Conservation (phyloP, 2,888 invertebrate genomes). For the Dynastes maya region DNA sequence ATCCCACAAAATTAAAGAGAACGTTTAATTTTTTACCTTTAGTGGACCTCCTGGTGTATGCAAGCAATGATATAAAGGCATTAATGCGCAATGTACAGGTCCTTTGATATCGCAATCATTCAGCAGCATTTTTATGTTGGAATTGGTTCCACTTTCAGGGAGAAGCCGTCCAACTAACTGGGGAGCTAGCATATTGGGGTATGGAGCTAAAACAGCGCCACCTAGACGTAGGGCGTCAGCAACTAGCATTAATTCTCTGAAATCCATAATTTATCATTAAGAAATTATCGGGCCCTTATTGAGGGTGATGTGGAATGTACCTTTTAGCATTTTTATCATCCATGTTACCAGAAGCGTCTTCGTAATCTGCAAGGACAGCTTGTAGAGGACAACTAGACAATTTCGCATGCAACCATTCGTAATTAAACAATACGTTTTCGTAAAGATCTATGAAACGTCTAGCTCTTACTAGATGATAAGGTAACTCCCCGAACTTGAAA, state of each 20-base stretch:
- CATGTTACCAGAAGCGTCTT: constrained; percentile 89
- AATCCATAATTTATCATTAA: constrained; percentile 55
- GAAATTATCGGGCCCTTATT: background rate
- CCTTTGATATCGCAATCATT: constrained; percentile 94
- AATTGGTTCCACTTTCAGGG: constrained; percentile 89
- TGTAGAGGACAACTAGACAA: constrained; percentile 96
- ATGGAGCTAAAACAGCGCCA: constrained; percentile 91
- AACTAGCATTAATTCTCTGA: constrained; percentile 90
- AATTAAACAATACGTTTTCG: constrained; percentile 95
- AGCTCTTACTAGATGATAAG: constrained; percentile 94
- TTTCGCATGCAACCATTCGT: constrained; percentile 97
- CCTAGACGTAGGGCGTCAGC: constrained; percentile 95
- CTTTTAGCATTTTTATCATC: constrained; percentile 87
- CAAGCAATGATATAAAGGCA: constrained; percentile 95
- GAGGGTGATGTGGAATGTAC: constrained; percentile 65
- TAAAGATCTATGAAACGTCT: constrained; percentile 92
- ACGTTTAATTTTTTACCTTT: constrained; percentile 76
- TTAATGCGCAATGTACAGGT: constrained; percentile 88
- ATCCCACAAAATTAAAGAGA: background rate
- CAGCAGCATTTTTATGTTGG: constrained; percentile 89
- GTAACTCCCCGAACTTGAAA: constrained; percentile 90
- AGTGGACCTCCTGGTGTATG: constrained; percentile 99
- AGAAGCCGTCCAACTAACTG: constrained; percentile 93
- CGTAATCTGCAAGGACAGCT: constrained; percentile 94
- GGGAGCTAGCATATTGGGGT: constrained; percentile 96